phyloP scores from a whole-genome alignment of 2,888 invertebrate species.

The Eustalomyia histrio region DNA sequence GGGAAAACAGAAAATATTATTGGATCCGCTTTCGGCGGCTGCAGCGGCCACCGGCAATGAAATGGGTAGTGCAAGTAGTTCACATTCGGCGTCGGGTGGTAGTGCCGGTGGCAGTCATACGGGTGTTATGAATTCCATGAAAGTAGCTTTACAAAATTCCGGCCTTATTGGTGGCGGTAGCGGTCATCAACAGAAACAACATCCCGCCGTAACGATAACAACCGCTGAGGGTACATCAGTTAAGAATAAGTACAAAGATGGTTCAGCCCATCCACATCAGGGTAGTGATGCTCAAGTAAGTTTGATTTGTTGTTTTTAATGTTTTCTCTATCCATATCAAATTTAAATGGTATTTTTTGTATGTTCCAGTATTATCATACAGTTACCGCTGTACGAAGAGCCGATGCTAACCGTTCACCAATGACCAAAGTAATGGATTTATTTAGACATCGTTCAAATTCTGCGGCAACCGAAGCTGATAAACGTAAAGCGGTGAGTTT shows the following conservation, averaged over 20 bases:
- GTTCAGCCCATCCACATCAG: conserved; percentile 86
- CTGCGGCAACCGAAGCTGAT: conserved; percentile 85
- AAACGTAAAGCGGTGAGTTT: conserved; percentile 85
- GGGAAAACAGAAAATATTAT: conserved; percentile 74
- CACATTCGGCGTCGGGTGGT: conserved; percentile 72
- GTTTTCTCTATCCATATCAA: not conserved
- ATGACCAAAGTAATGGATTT: conserved; percentile 96
- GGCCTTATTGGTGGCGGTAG: conserved; percentile 73
- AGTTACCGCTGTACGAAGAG: conserved; percentile 83
- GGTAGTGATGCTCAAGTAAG: conserved; percentile 81
- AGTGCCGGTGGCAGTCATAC: conserved; percentile 70
- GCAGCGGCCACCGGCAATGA: conserved; percentile 67
- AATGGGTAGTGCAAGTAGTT: conserved; percentile 76
- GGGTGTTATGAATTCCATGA: conserved; percentile 90
- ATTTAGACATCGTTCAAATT: conserved; percentile 88
- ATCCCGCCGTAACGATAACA: conserved; percentile 77
- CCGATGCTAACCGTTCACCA: conserved; percentile 85
- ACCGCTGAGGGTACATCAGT: conserved; percentile 74
- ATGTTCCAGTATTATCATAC: conserved; percentile 85
- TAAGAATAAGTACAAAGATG: conserved; percentile 82
- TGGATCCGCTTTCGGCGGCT: conserved; percentile 73
- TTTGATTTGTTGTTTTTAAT: conserved; percentile 16
- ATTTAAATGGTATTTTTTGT: conserved; percentile 10
- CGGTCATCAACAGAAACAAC: conserved; percentile 69
- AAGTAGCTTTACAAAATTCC: conserved; percentile 86